These are phyloP conservation scores for Ennomos erosarius DNA, from an alignment of 2,888 invertebrate genomes.

Conservation along the genomic window DNA sequence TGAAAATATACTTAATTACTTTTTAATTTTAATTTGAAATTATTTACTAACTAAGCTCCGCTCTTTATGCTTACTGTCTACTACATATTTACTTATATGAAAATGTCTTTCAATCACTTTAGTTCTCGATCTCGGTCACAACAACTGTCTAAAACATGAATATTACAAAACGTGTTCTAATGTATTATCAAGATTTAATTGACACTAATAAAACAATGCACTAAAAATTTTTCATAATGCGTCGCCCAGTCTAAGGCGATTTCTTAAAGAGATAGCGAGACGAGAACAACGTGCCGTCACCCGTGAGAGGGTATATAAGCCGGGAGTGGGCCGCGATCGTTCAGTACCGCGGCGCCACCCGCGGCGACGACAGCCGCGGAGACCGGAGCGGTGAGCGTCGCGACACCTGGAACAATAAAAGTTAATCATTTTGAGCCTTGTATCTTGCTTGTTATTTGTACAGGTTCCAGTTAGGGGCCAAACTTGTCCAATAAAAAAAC, in stretches of 20 bases:
- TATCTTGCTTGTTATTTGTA: too few relatives aligned
- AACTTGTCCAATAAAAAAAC: too few relatives aligned
- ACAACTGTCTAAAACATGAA: constrained; percentile 12
- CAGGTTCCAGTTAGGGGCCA: too few relatives aligned
- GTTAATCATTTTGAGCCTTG: background rate
- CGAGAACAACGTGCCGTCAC: constrained; percentile 42
- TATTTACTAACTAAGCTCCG: constrained; percentile 63
- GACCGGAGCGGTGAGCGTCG: constrained; percentile 76
- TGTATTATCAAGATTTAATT: constrained; percentile 39
- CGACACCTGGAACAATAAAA: constrained; percentile 44
- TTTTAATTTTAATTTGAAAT: constrained; percentile 44
- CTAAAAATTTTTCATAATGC: constrained; percentile 7
- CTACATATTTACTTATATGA: constrained; percentile 19
- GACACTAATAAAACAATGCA: constrained; percentile 28
- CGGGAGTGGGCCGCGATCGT: constrained; percentile 53
- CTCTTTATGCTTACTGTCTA: constrained; percentile 35
- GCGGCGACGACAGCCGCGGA: constrained; percentile 74
- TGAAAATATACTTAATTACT: constrained; percentile 73
- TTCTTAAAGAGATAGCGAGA: constrained; percentile 45
- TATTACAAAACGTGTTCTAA: constrained; percentile 19
- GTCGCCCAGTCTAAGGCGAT: constrained; percentile 10
- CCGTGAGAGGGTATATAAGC: constrained; percentile 39
- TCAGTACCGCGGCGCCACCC: constrained; percentile 80
- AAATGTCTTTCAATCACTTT: constrained; percentile 30
- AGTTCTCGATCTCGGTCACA: constrained; percentile 19